A percentile compares a stretch with the other conserved stretches of the same genome.
Conservation (phyloP, 2,797 vertebrate genomes). For the Clamator glandarius region DNA sequence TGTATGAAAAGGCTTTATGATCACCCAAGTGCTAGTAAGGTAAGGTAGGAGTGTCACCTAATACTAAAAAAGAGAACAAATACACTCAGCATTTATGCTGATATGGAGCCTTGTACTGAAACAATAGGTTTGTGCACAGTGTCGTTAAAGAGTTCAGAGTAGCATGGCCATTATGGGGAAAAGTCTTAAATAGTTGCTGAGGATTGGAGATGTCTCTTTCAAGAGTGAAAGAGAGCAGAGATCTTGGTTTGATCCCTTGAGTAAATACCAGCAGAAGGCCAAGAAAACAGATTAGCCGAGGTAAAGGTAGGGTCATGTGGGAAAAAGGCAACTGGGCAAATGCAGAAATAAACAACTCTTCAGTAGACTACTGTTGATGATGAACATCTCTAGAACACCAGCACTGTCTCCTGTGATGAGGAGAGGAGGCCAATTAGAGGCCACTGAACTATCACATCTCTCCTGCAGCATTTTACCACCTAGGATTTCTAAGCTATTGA, state of each 20-base stretch:
- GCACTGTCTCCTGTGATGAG: background rate
- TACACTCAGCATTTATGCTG: background rate
- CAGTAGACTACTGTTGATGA: background rate
- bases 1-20: background rate
- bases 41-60: background rate
- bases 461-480: background rate
- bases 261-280: background rate
- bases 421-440: background rate
- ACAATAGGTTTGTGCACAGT: background rate
- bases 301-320: background rate
- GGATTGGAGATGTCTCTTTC: background rate
- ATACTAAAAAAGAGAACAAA: background rate
- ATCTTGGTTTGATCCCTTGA: background rate
- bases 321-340: background rate
- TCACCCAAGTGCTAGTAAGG: background rate
- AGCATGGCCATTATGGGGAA: background rate
- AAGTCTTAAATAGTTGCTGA: background rate
- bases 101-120: background rate
- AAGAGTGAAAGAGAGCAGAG: background rate
- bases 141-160: background rate
- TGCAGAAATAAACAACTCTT: background rate
- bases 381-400: background rate
- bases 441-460: background rate
- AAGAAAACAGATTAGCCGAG: background rate
- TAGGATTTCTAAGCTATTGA: background rate